phyloP scores from a whole-genome alignment of 2,888 invertebrate genomes.

The Eumacrocentrus americanus region DNA sequence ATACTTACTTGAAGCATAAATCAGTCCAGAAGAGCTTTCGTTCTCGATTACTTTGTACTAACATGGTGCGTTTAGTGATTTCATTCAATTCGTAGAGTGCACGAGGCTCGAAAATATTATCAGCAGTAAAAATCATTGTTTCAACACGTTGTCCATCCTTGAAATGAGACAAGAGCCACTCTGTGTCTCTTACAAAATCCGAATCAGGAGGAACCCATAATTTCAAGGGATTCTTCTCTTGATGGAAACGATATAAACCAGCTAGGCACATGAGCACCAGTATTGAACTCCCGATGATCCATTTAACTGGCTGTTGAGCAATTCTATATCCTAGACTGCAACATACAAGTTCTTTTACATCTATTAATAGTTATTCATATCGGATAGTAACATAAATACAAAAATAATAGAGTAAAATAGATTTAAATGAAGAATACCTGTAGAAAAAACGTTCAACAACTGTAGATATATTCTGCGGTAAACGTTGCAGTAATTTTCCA shows the following conservation, averaged over 20 bases:
- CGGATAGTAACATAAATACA: no score
- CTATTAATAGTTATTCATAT: no score
- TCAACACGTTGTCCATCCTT: constrained; percentile 70
- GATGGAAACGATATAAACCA: constrained; percentile 71
- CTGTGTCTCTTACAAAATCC: constrained; percentile 72
- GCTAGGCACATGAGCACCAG: constrained; percentile 67
- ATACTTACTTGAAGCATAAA: constrained; percentile 65
- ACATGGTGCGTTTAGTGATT: constrained; percentile 64
- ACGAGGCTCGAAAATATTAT: constrained; percentile 71
- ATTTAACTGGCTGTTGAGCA: constrained; percentile 68
- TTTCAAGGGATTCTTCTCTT: constrained; percentile 77
- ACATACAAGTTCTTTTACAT: no score
- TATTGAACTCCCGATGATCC: constrained; percentile 66
- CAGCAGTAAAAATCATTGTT: constrained; percentile 69
- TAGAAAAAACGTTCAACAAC: constrained; percentile 51
- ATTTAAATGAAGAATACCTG: no score
- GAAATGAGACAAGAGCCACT: constrained; percentile 75
- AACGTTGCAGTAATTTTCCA: constrained; percentile 34
- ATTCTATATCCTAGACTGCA: constrained; percentile 69
- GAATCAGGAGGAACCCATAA: constrained; percentile 79
- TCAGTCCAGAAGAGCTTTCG: constrained; percentile 61
- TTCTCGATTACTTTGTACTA: constrained; percentile 52
- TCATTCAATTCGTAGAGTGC: constrained; percentile 65
- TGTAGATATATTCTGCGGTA: constrained; percentile 50
- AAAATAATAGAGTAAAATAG: no score